A percentile compares a stretch with the other conserved stretches of the same genome.
Evolutionary conservation across 2,888 invertebrate genomes (phyloP).

Genomic region (Eubasilissa splendida): DNA sequence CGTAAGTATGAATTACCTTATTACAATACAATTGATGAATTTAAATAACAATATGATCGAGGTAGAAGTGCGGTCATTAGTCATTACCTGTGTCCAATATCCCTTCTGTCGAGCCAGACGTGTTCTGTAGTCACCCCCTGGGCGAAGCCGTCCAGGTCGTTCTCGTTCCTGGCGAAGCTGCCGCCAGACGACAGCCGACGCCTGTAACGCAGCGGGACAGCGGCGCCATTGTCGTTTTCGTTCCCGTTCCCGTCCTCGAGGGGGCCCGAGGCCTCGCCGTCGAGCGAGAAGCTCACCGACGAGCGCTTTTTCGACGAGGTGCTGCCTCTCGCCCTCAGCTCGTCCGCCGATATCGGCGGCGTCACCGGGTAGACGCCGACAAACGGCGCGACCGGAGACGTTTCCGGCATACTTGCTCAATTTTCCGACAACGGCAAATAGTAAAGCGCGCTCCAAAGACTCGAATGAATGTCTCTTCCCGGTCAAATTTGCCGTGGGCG

Average conservation of each 20-base stretch:
- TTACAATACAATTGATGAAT: no score
- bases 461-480: background rate
- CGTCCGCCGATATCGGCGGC: constrained; percentile 69
- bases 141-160: constrained; percentile 73
- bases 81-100: constrained; percentile 74
- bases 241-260: constrained; percentile 66
- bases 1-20: no score
- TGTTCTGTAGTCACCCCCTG: constrained; percentile 69
- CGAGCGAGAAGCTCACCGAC: constrained; percentile 59
- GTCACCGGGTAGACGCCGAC: constrained; percentile 73
- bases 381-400: constrained; percentile 62
- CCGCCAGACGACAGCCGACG: constrained; percentile 51
- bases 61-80: no score
- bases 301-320: constrained; percentile 68
- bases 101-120: constrained; percentile 74
- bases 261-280: constrained; percentile 65
- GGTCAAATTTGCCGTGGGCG: no score
- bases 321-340: constrained; percentile 74
- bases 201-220: constrained; percentile 10
- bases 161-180: constrained; percentile 64
- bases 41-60: no score
- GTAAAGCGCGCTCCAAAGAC: background rate
- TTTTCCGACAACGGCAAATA: no score
- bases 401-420: constrained; percentile 71
- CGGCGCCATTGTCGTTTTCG: constrained; percentile 37